Percentiles rank a stretch among this genome's conserved stretches.
Conservation (phyloP, 2,888 invertebrate species). For the Cristatella mucedo region DNA sequence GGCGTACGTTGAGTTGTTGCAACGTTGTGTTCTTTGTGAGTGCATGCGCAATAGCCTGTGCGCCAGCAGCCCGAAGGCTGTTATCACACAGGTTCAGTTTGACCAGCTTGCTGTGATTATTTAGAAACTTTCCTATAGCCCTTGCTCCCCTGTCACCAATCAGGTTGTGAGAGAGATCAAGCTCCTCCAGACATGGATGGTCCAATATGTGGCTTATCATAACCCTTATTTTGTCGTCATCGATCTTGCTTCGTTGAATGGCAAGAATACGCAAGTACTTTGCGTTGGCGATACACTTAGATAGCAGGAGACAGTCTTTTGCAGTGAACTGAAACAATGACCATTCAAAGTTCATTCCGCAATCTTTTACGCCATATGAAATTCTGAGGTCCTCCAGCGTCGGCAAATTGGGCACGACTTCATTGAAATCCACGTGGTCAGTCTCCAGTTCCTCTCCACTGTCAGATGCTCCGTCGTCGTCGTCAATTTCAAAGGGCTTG, state of each 20-base stretch:
- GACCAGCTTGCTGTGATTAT: constrained; percentile 32
- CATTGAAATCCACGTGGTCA: constrained; percentile 37
- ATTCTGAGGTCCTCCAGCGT: constrained; percentile 33
- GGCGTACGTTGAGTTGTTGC: constrained; percentile 24
- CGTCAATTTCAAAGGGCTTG: constrained; percentile 26
- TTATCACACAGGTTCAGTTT: constrained; percentile 31
- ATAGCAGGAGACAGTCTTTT: constrained; percentile 34
- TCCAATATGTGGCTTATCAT: constrained; percentile 36
- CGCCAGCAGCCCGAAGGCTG: constrained; percentile 32
- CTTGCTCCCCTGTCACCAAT: constrained; percentile 37
- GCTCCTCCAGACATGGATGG: constrained; percentile 30
- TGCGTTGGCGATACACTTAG: constrained; percentile 32
- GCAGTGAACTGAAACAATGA: constrained; percentile 38
- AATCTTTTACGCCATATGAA: constrained; percentile 36
- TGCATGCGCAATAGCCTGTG: constrained; percentile 37
- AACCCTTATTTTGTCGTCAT: constrained; percentile 36
- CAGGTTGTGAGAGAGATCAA: constrained; percentile 37
- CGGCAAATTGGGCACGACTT: constrained; percentile 26
- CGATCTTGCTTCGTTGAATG: constrained; percentile 34
- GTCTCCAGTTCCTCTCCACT: constrained; percentile 32
- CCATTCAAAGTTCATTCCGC: constrained; percentile 41
- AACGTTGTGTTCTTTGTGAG: constrained; percentile 34
- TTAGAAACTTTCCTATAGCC: constrained; percentile 38
- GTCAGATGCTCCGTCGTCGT: constrained; percentile 34
- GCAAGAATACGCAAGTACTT: constrained; percentile 30